phyloP scores from a whole-genome alignment of 2,888 invertebrate genomes.

The Halictus ligatus region DNA sequence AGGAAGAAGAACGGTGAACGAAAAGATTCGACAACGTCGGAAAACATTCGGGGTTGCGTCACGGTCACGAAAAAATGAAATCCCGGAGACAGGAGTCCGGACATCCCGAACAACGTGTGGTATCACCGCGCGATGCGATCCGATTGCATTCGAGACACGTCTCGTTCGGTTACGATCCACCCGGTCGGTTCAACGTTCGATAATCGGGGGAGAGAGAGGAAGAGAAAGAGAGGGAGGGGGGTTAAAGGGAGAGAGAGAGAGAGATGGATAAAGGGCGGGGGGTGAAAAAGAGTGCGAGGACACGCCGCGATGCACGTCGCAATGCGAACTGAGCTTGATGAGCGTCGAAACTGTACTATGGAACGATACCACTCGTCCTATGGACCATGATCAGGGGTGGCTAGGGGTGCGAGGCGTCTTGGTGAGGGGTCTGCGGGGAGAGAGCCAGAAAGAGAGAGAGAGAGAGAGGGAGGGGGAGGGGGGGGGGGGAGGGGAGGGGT shows the following conservation, averaged over 20 bases:
- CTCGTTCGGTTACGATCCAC: conserved; percentile 15
- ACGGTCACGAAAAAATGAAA: not conserved
- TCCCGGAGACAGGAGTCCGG: not conserved
- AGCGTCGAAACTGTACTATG: conserved; percentile 71
- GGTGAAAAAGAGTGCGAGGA: conserved; percentile 50
- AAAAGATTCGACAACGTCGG: not conserved
- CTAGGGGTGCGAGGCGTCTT: conserved; percentile 55
- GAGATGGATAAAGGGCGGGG: conserved; percentile 9
- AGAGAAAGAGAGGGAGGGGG: not conserved
- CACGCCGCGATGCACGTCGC: conserved; percentile 70
- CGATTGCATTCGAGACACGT: conserved; percentile 23
- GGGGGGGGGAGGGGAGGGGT: conserved; percentile 57
- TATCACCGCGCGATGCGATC: conserved; percentile 10
- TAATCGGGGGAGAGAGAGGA: conserved; percentile 7
- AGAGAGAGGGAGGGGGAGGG: conserved; percentile 56
- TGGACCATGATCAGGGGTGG: conserved; percentile 66
- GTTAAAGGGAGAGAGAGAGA: not conserved
- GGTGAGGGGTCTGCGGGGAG: conserved; percentile 59
- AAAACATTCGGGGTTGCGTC: not conserved
- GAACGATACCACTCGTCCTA: conserved; percentile 67
- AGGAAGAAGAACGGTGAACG: not conserved
- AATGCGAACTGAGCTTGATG: conserved; percentile 69
- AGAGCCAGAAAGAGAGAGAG: conserved; percentile 23
- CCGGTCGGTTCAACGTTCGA: conserved; percentile 29
- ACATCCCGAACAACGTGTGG: conserved; percentile 10